Conservation (phyloP, 2,113 vertebrate genomes). For the Leptobrachium ailaonicum region DNA sequence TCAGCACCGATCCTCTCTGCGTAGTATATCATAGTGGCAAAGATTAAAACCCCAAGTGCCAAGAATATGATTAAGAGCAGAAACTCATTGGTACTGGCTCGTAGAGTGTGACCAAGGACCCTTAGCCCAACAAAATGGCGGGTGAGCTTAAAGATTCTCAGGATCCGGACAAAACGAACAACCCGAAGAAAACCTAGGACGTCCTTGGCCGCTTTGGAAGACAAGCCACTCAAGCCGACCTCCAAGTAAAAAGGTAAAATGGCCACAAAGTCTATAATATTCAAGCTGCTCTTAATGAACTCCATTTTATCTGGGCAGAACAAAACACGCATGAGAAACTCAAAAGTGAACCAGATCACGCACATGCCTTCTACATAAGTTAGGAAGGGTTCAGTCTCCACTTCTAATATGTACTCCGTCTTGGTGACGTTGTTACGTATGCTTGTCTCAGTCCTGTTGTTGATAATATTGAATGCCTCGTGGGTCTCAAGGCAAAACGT, state of each 20-base stretch:
- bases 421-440: slow-evolving; percentile 75
- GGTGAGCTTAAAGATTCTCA: slow-evolving; percentile 92
- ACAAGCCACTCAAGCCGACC: slow-evolving; percentile 82
- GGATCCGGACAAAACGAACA: slow-evolving; percentile 88
- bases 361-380: slow-evolving; percentile 78
- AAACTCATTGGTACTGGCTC: slow-evolving; percentile 94
- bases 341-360: slow-evolving; percentile 79
- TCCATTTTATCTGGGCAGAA: slow-evolving; percentile 78
- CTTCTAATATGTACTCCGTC: slow-evolving; percentile 73
- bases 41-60: slow-evolving; percentile 89
- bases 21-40: slow-evolving; percentile 97
- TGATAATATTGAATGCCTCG: slow-evolving; percentile 90
- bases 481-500: slow-evolving; percentile 99
- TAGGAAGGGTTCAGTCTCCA: slow-evolving; percentile 74
- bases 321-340: slow-evolving; percentile 74
- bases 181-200: slow-evolving; percentile 89
- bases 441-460: slow-evolving; percentile 85
- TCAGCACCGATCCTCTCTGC: slow-evolving; percentile 89
- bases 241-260: slow-evolving; percentile 94
- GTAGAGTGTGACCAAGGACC: slow-evolving; percentile 86
- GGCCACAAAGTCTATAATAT: slow-evolving; percentile 96
- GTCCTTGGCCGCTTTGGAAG: slow-evolving; percentile 93
- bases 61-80: slow-evolving; percentile 93
- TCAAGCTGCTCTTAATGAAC: slow-evolving; percentile 82
- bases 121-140: slow-evolving; percentile 89